A percentile compares a stretch with the other conserved stretches of the same genome.
Conservation (phyloP, 2,888 invertebrate species). For the Stenchaetothrips biformis region DNA sequence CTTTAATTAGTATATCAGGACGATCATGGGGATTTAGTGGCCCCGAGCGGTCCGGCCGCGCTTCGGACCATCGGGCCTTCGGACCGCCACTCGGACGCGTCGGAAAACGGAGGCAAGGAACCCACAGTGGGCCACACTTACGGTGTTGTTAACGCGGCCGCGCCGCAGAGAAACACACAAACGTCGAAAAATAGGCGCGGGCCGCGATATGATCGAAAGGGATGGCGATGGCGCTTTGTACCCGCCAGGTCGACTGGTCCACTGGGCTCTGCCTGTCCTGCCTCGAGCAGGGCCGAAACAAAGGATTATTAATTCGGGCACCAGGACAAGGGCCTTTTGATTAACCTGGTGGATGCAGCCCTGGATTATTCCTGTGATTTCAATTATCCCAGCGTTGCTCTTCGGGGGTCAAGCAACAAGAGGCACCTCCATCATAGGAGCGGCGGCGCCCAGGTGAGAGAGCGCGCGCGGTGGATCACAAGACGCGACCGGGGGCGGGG, state of each 20-base stretch:
- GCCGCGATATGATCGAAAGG: background rate
- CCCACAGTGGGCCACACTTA: too few species aligned
- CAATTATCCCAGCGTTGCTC: background rate
- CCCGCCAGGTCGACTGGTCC: too few species aligned
- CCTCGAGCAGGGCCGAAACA: background rate
- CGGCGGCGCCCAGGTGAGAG: too few species aligned
- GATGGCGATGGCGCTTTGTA: background rate
- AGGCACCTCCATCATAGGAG: too few species aligned
- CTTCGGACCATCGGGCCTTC: background rate
- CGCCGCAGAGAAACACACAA: background rate
- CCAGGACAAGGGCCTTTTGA: background rate
- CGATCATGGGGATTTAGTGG: slow-evolving; percentile 4
- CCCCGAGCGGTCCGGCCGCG: background rate
- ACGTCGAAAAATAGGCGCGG: background rate
- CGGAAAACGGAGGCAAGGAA: background rate
- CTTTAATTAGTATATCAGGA: slow-evolving; percentile 22
- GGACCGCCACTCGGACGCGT: background rate
- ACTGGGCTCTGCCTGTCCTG: too few species aligned
- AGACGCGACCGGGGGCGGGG: too few species aligned
- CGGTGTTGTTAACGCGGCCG: too few species aligned
- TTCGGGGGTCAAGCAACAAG: too few species aligned
- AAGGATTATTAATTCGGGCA: background rate
- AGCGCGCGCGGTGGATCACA: too few species aligned
- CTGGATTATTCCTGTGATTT: background rate
- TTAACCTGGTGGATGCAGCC: background rate